Evolutionary conservation across 2,797 vertebrate genomes (phyloP), one percentile per base, ranked within the genome.

Genomic region (Parotocinclus haroldoi): DNA sequence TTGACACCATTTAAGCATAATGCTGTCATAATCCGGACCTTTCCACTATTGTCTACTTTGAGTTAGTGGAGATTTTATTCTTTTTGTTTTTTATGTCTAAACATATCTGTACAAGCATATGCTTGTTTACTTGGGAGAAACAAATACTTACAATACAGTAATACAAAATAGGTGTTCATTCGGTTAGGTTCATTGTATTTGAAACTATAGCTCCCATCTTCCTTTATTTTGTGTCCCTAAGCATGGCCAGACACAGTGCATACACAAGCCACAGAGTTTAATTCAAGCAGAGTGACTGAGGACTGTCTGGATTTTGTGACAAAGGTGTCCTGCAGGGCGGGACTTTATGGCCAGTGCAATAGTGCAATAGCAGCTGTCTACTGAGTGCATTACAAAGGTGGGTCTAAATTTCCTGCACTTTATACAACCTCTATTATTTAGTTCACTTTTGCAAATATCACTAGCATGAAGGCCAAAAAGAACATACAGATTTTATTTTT

Each of bases 271-370:
- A 72, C 49, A 16, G 17, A 37, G 0, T 52, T 53, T 18, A 39
- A 58, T 11, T 58, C 9, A 56, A 46, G 38, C 17, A 53, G 56
- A 73, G 39, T 46, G 78, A 82, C 68, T 77, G 71, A 70, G 72
- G 16, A 6, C n/a, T 72, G 60, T 59, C 58, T 70, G 38, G 36
- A 53, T 63, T 16, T 37, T 48, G 64, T 54, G 44, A 16, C 55
- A 58, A 61, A 10, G 71, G 59, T 79, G 78, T 78, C 82, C 82
- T 86, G 86, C 86, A 82, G 86, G 84, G 81, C 80, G 62, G 85
- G 81, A 81, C 80, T 69, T 69, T 0, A 16, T 19, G 37, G 40
- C 46, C 18, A 10, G 7, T 27, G 37, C 38, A 27, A 57, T 74
- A 49, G 27, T 53, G 27, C 40, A 42, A 42, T 42, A 42, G 40